A percentile compares a stretch with the other conserved stretches of the same genome.
Evolutionary conservation across 2,113 vertebrate genomes (phyloP).

Genomic region (Oreochromis tanganicae): DNA sequence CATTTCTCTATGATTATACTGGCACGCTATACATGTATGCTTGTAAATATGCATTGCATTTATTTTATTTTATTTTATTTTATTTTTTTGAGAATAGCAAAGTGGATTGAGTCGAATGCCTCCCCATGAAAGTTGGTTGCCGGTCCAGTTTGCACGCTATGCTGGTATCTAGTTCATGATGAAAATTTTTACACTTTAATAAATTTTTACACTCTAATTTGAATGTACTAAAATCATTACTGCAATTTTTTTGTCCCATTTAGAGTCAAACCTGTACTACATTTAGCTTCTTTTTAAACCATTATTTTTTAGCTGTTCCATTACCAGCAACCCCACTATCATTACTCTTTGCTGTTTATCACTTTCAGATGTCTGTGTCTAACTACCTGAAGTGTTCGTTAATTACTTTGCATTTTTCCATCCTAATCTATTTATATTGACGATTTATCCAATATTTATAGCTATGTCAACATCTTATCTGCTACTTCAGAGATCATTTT

Average conservation of each 20-base stretch:
- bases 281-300: neutral
- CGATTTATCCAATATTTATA: neutral
- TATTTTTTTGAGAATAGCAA: neutral
- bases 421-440: neutral
- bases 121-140: neutral
- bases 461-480: neutral
- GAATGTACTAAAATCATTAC: neutral
- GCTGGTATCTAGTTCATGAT: neutral
- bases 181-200: neutral
- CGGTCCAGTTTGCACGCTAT: rapidly evolving
- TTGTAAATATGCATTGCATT: neutral
- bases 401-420: neutral
- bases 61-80: neutral
- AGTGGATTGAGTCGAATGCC: neutral
- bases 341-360: neutral
- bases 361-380: neutral
- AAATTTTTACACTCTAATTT: neutral
- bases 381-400: neutral
- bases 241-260: neutral
- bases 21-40: neutral
- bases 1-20: neutral
- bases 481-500: neutral
- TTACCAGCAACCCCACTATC: neutral
- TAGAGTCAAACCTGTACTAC: neutral
- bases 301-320: neutral